Evolutionary conservation across 2,888 invertebrate species (phyloP), one percentile per base, ranked within the genome.

Genomic region (Trichogramma evanescens): DNA sequence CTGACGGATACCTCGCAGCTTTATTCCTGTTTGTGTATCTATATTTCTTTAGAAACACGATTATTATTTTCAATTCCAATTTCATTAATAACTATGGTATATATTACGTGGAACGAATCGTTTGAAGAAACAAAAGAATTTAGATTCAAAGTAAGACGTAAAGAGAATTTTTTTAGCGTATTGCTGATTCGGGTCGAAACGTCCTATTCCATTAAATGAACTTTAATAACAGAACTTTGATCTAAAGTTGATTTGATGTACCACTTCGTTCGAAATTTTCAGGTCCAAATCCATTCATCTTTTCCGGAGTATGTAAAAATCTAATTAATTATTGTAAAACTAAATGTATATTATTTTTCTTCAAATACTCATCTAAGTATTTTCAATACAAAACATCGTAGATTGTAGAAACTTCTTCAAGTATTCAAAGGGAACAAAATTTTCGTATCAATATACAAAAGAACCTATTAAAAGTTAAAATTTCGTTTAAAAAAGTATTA

Each of bases 51-150:
- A 51, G 58, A 61, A 58, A 61, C 42, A 40, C 51, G 45, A 54
- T 58, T 54, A 13, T 13, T 13, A 38, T 51, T 13, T 48, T 61
- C 61, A 61, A 61, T 61, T 61, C 61, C 61, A 54, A 61, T 61
- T 58, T 55, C 40, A 38, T 54, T 54, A 48, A 51, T 55, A 26
- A n/a, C 44, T 49, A 49, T 56, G 13, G 26, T 52, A 42, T 10
- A 52, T 45, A 10, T 56, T n/a, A 5, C 46, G 2, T 46, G 13
- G 13, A 5, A 46, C 46, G 45, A 5, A 46, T 46, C n/a, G 9
- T 46, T 13, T n/a, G n/a, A 46, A 46, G 46, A 10, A 46, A 46
- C 10, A 5, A 46, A 46, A 46, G 6, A n/a, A 46, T 13, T 5
- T 46, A 13, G 46, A 46, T 13, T 13, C 6, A 46, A 13, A 46